Percentiles rank a stretch among this genome's conserved stretches.
phyloP scores from a whole-genome alignment of 2,888 invertebrate genomes.

The Amiota communis region DNA sequence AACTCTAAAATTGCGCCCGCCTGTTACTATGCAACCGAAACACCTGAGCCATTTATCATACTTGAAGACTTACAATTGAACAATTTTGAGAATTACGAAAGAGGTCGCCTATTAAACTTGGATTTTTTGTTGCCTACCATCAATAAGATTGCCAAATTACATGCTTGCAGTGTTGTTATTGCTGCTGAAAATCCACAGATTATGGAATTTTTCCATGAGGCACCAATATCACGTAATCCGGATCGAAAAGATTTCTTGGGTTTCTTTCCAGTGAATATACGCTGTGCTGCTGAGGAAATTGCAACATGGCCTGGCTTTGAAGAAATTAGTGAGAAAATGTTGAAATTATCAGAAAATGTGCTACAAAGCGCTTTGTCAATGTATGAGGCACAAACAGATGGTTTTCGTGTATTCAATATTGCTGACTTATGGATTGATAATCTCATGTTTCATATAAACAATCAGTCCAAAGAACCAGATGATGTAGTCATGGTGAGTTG shows the following conservation, averaged over 20 bases:
- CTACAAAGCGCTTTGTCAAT: slow-evolving; percentile 64
- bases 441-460: slow-evolving; percentile 68
- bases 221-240: slow-evolving; percentile 70
- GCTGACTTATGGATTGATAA: slow-evolving; percentile 72
- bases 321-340: slow-evolving; percentile 70
- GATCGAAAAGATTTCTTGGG: slow-evolving; percentile 69
- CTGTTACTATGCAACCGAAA: slow-evolving; percentile 70
- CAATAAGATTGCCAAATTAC: slow-evolving; percentile 75
- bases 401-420: slow-evolving; percentile 69
- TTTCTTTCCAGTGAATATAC: slow-evolving; percentile 70
- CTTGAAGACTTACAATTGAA: slow-evolving; percentile 76
- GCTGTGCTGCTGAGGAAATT: slow-evolving; percentile 69
- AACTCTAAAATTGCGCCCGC: slow-evolving; percentile 68
- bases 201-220: slow-evolving; percentile 68
- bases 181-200: slow-evolving; percentile 61
- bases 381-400: slow-evolving; percentile 61
- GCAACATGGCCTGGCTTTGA: slow-evolving; percentile 70
- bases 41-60: slow-evolving; percentile 72
- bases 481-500: slow-evolving; percentile 68
- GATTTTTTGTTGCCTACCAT: slow-evolving; percentile 75
- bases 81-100: slow-evolving; percentile 76
- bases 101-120: slow-evolving; percentile 75
- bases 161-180: slow-evolving; percentile 75
- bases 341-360: slow-evolving; percentile 68
- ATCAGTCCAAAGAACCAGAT: slow-evolving; percentile 68